phyloP scores from a whole-genome alignment of 64 coral and sea anemone species.

The Astreopora myriophthalma region DNA sequence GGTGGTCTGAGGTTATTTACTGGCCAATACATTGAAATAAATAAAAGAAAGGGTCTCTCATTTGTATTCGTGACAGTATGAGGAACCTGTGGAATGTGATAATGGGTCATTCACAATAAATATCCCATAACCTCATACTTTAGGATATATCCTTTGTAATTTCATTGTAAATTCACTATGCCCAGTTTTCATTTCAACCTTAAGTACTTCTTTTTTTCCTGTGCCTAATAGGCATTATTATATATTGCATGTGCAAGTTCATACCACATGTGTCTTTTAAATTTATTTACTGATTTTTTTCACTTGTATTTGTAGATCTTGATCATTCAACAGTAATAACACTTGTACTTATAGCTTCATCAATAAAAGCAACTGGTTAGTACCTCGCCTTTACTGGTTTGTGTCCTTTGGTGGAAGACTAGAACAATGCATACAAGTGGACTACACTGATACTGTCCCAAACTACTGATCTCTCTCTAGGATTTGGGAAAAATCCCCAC shows the following conservation, averaged over 20 bases:
- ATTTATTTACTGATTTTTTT: background rate
- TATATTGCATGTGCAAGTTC: background rate
- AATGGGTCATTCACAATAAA: background rate
- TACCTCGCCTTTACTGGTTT: too few relatives aligned
- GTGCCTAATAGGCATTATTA: too few relatives aligned
- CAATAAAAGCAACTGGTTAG: background rate
- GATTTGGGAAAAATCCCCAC: background rate
- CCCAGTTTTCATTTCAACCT: background rate
- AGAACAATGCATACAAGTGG: too few relatives aligned
- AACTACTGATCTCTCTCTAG: too few relatives aligned
- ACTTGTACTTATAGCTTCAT: background rate
- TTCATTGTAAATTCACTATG: background rate
- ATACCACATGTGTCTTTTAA: background rate
- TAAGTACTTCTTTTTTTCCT: background rate
- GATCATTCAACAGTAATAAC: background rate
- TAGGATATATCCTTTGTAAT: background rate
- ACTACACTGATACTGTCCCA: too few relatives aligned
- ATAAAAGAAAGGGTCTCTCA: background rate
- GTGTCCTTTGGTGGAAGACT: too few relatives aligned
- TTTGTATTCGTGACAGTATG: background rate
- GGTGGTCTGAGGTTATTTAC: too few relatives aligned
- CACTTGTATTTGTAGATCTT: background rate
- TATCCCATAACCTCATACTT: background rate
- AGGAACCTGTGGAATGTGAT: background rate
- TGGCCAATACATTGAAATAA: background rate